Conservation (phyloP, 2,113 vertebrate species). For the Hippocampus guttulatus region DNA sequence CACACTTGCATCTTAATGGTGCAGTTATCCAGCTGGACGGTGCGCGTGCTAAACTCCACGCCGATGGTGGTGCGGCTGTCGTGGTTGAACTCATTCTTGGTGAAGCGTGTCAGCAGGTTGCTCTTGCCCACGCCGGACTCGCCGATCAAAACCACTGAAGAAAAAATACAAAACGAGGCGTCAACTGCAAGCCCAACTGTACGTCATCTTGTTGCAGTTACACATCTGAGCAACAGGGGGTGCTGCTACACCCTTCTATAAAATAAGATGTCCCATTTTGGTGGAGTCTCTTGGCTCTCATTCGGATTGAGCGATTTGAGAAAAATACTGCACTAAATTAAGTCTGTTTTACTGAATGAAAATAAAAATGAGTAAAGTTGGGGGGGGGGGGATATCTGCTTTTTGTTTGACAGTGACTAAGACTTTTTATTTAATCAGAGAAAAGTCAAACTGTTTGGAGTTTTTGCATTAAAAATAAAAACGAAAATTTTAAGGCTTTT, state of each 20-base stretch:
- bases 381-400: too few species aligned
- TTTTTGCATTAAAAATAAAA: too few species aligned
- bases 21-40: slow-evolving; percentile 75
- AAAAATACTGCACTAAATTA: too few species aligned
- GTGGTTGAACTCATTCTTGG: slow-evolving; percentile 91
- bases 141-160: slow-evolving; percentile 87
- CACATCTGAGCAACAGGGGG: background rate
- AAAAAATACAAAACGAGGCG: background rate
- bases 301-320: too few species aligned
- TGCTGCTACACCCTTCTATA: background rate
- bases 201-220: background rate
- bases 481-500: too few species aligned
- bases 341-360: too few species aligned
- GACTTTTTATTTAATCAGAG: too few species aligned
- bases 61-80: slow-evolving; percentile 96
- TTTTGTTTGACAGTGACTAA: too few species aligned
- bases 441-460: too few species aligned
- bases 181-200: background rate
- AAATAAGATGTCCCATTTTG: background rate
- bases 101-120: slow-evolving; percentile 82
- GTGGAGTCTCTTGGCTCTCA: too few species aligned
- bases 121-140: slow-evolving; percentile 77
- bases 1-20: slow-evolving; percentile 92
- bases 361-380: too few species aligned
- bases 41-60: slow-evolving; percentile 93